These are phyloP conservation scores for Tetanocera ferruginea DNA, from an alignment of 2,888 invertebrate genomes.

Conservation along the genomic window DNA sequence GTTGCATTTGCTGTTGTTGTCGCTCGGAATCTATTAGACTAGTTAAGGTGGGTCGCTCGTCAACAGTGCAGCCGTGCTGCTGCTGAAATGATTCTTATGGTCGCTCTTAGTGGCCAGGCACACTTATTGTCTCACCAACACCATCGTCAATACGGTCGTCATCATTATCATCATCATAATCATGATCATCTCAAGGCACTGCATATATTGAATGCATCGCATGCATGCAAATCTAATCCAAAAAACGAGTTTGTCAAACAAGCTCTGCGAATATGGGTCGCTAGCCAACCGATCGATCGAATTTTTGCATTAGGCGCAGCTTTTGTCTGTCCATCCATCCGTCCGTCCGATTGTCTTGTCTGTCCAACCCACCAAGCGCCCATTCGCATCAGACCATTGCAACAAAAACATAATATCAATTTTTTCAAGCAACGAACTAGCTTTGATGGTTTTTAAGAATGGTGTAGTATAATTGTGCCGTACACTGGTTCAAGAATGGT, in stretches of 20 bases:
- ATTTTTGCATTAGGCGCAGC: conserved; percentile 57
- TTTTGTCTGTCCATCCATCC: conserved; percentile 11
- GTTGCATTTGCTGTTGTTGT: conserved; percentile 19
- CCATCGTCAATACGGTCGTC: conserved; percentile 16
- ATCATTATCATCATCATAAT: conserved; percentile 36
- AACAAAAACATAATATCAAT: conserved; percentile 8
- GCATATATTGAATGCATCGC: conserved; percentile 2
- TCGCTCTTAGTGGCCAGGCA: conserved; percentile 65
- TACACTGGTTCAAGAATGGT: too few species aligned
- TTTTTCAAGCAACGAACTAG: not conserved
- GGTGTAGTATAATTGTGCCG: too few species aligned
- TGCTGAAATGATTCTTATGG: conserved; percentile 61
- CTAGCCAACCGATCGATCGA: conserved; percentile 65
- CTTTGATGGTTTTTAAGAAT: too few species aligned
- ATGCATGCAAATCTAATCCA: conserved; percentile 38
- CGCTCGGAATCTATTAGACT: conserved; percentile 62
- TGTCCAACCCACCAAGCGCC: not conserved
- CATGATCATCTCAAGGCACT: conserved; percentile 33
- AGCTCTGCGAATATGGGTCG: conserved; percentile 62
- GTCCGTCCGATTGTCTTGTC: conserved; percentile 17
- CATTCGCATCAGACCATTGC: conserved; percentile 5
- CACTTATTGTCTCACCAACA: conserved; percentile 45
- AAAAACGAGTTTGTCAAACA: conserved; percentile 31
- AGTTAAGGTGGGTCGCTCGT: conserved; percentile 64
- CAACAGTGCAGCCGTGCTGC: conserved; percentile 44